Percentiles rank a stretch among this genome's conserved stretches.
Conservation (phyloP, 2,888 invertebrate species). For the Chydorus sphaericus region DNA sequence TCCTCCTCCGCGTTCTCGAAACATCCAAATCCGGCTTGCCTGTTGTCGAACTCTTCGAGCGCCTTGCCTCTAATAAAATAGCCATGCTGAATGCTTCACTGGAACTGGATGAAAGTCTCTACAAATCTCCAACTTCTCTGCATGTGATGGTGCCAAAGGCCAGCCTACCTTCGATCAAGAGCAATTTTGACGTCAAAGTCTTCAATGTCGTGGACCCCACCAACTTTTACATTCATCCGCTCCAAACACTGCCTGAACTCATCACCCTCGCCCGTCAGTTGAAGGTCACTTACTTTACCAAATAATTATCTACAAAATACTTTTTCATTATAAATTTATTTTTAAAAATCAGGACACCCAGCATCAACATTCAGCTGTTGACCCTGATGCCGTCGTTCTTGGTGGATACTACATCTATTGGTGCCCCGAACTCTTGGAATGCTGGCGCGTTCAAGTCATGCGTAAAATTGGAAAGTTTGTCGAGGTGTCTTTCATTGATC, state of each 20-base stretch:
- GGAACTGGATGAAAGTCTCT: slow-evolving; percentile 1
- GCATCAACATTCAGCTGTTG: background rate
- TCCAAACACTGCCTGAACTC: background rate
- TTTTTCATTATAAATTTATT: background rate
- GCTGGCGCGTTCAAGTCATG: background rate
- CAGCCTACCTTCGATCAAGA: background rate
- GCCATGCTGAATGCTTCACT: background rate
- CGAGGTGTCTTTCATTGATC: background rate
- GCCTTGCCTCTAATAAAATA: background rate
- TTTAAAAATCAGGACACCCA: too few relatives aligned
- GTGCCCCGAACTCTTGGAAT: background rate
- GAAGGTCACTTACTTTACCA: background rate
- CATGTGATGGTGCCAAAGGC: background rate
- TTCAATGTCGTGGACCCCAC: background rate
- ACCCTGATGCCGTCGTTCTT: background rate
- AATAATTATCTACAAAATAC: background rate
- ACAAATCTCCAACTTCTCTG: background rate
- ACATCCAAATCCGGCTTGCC: background rate
- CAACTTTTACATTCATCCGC: background rate
- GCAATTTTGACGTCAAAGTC: background rate
- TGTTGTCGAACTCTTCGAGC: slow-evolving; percentile 2
- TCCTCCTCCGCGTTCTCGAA: background rate
- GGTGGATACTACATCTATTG: background rate
- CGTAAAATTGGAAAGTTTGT: background rate
- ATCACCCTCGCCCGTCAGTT: background rate